Percentiles rank a stretch among this genome's conserved stretches.
phyloP scores from a whole-genome alignment of 2,797 vertebrate species.

The Neosalanx taihuensis region DNA sequence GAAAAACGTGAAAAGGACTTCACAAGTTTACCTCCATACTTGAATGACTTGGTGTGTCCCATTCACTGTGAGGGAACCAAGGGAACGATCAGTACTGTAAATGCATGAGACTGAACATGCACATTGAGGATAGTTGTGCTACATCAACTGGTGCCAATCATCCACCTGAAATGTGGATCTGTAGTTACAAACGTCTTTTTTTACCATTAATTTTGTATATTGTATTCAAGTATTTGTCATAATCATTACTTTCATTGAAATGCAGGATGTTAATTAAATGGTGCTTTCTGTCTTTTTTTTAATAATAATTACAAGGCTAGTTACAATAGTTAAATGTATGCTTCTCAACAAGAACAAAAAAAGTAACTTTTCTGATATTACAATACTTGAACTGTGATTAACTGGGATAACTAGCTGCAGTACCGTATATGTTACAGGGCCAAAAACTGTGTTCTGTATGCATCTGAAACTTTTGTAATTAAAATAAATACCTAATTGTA shows the following conservation, averaged over 20 bases:
- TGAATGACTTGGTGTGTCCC: conserved; percentile 55
- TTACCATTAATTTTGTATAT: conserved; percentile 56
- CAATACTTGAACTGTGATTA: conserved; percentile 43
- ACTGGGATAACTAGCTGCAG: conserved; percentile 43
- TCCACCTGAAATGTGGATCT: conserved; percentile 35
- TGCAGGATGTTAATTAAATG: conserved; percentile 66
- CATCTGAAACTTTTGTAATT: conserved; percentile 31
- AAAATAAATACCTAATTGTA: conserved; percentile 35
- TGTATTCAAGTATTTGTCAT: conserved; percentile 37
- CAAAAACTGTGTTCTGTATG: conserved; percentile 20
- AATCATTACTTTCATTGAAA: conserved; percentile 72
- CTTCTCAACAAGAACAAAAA: conserved; percentile 30
- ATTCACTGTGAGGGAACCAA: conserved; percentile 32
- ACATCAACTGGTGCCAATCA: conserved; percentile 45
- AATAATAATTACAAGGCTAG: conserved; percentile 75
- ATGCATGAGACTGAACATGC: conserved; percentile 5
- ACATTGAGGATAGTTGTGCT: conserved; percentile 17
- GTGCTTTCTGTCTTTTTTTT: conserved; percentile 73
- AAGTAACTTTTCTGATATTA: conserved; percentile 38
- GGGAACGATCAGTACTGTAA: conserved; percentile 68
- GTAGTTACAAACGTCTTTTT: conserved; percentile 68
- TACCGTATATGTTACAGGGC: conserved; percentile 36
- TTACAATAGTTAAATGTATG: conserved; percentile 53
- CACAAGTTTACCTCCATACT: conserved; percentile 57
- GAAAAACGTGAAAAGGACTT: conserved; percentile 24